phyloP scores from a whole-genome alignment of 2,888 invertebrate species.

The Netelia inedita region DNA sequence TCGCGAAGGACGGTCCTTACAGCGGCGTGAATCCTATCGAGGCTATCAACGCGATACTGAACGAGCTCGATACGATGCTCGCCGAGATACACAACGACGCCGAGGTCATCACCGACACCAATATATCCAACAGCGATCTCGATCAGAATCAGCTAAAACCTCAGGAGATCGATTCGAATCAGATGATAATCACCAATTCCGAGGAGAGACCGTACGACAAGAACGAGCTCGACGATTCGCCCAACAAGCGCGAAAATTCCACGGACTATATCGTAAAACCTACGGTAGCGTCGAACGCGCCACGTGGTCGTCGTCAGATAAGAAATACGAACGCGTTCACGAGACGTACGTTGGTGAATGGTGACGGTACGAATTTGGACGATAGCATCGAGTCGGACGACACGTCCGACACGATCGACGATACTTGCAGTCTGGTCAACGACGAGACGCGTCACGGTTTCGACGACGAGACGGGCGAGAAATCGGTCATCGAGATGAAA shows the following conservation, averaged over 20 bases:
- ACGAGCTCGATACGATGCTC: constrained; percentile 75
- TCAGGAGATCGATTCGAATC: constrained; percentile 73
- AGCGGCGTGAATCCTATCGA: constrained; percentile 78
- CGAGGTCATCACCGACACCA: constrained; percentile 70
- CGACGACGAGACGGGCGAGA: constrained; percentile 71
- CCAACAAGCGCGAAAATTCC: constrained; percentile 71
- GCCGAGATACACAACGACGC: constrained; percentile 73
- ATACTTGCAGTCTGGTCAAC: constrained; percentile 74
- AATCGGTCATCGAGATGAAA: constrained; percentile 77
- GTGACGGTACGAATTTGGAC: constrained; percentile 68
- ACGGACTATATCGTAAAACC: constrained; percentile 39
- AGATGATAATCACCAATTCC: constrained; percentile 67
- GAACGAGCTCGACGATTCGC: constrained; percentile 72
- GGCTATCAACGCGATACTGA: constrained; percentile 77
- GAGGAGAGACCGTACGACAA: constrained; percentile 71
- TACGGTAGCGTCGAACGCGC: not conserved
- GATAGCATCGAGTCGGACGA: constrained; percentile 71
- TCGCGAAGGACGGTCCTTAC: constrained; percentile 74
- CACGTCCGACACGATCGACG: constrained; percentile 75
- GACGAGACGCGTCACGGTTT: constrained; percentile 74
- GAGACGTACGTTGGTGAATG: constrained; percentile 77
- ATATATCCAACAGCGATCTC: constrained; percentile 70
- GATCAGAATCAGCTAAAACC: constrained; percentile 76
- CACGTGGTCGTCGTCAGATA: constrained; percentile 8
- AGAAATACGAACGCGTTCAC: constrained; percentile 37